These are phyloP conservation scores for Rallus crepitans DNA, from an alignment of 2,797 vertebrate species.

Conservation along the genomic window DNA sequence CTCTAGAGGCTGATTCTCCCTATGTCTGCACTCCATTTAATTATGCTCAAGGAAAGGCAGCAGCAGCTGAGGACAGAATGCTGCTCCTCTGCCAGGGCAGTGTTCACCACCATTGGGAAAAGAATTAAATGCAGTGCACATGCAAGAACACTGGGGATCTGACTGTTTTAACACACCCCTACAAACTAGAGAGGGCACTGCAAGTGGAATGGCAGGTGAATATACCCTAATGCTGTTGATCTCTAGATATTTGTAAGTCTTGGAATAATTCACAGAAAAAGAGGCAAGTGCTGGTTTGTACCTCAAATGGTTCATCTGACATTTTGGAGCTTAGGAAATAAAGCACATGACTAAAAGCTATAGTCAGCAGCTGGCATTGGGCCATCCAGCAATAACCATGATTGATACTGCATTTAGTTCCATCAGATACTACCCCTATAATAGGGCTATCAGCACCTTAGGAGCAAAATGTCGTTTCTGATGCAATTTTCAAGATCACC, in stretches of 20 bases:
- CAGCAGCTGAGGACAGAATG: neutral
- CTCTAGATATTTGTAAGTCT: neutral
- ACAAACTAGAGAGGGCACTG: neutral
- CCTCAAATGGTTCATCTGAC: neutral
- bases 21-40: neutral
- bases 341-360: neutral
- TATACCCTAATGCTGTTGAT: neutral
- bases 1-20: neutral
- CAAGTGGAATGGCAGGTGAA: neutral
- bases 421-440: neutral
- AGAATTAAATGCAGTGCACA: neutral
- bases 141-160: neutral
- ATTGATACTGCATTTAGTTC: neutral
- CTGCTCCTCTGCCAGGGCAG: neutral
- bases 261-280: neutral
- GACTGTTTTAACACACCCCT: neutral
- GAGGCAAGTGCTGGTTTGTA: neutral
- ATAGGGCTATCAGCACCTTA: neutral
- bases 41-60: slow-evolving; percentile 15
- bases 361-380: neutral
- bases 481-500: neutral
- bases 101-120: neutral
- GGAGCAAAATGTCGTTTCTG: neutral
- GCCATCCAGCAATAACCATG: neutral
- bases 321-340: neutral